Evolutionary conservation across 2,113 vertebrate genomes (phyloP), one percentile per base, ranked within the genome.

Genomic region (Desmodus rotundus): DNA sequence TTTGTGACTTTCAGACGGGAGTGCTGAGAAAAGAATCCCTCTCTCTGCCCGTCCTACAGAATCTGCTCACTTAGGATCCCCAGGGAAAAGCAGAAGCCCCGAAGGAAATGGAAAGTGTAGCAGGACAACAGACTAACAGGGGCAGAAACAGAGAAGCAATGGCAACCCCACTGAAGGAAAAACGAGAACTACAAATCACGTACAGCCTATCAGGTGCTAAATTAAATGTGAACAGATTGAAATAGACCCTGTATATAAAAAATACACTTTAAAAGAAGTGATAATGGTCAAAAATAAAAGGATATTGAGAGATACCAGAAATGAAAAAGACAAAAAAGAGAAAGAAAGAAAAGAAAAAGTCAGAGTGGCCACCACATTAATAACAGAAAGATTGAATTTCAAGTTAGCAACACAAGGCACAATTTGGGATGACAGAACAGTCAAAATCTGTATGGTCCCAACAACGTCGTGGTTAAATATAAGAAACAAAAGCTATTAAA

Each of bases 251-350:
- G 10, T 4, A 61, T 28, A 61, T 28, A 61, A 61, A 61, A 28
- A 61, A 61, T 28, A 28, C 58, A 61, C 58, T 61, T 22, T 12
- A 4, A 36, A 50, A 86, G 93, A 58, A 74, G 13, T 31, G 70
- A 52, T 63, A 73, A 85, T 65, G 74, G 3, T 72, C 86, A 80
- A 85, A 80, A 73, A 85, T 61, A 74, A 45, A 52, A 93, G 45
- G 54, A 82, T 50, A 33, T 33, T 2, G 10, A 84, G n/a, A 85
- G 36, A 76, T 58, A 77, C 0, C 33, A 54, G 36, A 54, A 80
- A 31, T 19, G 22, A 38, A 47, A 36, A 9, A 7, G 43, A 43
- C 20, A 63, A 73, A 26, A 76, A 84, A 10, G 24, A 26, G 12
- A 54, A 58, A 24, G 4, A 14, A 45, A 63, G 9, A 19, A 52